Evolutionary conservation across 2,797 vertebrate species (phyloP).

Genomic region (Cichlasoma orientale): DNA sequence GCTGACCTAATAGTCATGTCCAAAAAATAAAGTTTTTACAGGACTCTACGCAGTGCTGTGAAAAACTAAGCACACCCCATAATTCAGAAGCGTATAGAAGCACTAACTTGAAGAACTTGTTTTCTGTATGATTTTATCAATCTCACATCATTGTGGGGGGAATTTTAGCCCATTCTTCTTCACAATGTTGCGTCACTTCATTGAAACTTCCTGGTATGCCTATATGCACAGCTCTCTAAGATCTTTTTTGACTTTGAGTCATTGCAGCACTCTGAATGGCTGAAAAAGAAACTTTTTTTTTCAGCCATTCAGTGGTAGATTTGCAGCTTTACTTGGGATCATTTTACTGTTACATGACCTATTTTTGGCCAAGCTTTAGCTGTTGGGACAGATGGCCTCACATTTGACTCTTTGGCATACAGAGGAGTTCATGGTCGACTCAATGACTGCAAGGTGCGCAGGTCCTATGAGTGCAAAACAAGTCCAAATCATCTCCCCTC

Average conservation of each 20-base stretch:
- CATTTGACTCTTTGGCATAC: not conserved
- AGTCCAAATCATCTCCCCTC: not conserved
- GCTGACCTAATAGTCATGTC: not conserved
- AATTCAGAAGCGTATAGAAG: not conserved
- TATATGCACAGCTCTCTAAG: not conserved
- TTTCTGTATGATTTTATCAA: not conserved
- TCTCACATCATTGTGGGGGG: not conserved
- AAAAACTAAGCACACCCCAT: not conserved
- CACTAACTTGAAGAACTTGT: not conserved
- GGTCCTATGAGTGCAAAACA: not conserved
- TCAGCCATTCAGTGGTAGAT: not conserved
- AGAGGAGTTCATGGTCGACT: not conserved
- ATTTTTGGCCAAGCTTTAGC: not conserved
- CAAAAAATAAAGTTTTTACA: not conserved
- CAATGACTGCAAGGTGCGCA: not conserved
- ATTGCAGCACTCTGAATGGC: rapidly evolving
- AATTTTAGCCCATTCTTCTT: not conserved
- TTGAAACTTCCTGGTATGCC: not conserved
- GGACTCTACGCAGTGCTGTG: rapidly evolving
- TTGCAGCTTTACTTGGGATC: not conserved
- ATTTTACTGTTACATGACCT: rapidly evolving
- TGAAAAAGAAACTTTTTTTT: no score
- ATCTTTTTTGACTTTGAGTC: not conserved
- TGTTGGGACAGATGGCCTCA: not conserved
- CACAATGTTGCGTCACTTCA: not conserved